Evolutionary conservation across 2,888 invertebrate species (phyloP).

Genomic region (Cheilosia scutellata): DNA sequence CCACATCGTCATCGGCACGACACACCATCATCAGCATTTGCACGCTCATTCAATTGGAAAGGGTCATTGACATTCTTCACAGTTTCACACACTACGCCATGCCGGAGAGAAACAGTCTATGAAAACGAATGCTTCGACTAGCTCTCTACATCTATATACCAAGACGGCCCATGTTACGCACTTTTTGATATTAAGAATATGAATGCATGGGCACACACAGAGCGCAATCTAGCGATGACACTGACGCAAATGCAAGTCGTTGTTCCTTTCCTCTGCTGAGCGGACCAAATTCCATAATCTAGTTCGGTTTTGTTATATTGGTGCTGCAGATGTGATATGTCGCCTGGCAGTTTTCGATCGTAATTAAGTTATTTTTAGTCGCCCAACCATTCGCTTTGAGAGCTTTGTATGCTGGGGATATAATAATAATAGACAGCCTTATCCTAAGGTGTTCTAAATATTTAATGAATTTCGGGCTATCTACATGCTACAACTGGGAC

Average conservation of each 20-base stretch:
- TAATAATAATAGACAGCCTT: slow-evolving; percentile 5
- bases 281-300: slow-evolving; percentile 41
- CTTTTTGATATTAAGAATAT: slow-evolving; percentile 70
- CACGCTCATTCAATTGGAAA: slow-evolving; percentile 72
- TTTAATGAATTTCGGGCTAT: slow-evolving; percentile 28
- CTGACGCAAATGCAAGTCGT: slow-evolving; percentile 26
- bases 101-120: slow-evolving; percentile 34
- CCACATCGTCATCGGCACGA: slow-evolving; percentile 39
- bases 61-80: slow-evolving; percentile 65
- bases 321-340: too few species aligned
- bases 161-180: slow-evolving; percentile 63
- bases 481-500: slow-evolving; percentile 13
- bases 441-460: slow-evolving; percentile 50
- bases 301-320: slow-evolving; percentile 9
- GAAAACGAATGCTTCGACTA: neutral
- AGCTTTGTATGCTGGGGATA: slow-evolving; percentile 6
- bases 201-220: slow-evolving; percentile 50
- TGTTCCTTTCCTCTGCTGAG: slow-evolving; percentile 2
- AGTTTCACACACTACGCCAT: slow-evolving; percentile 49
- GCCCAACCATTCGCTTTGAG: slow-evolving; percentile 3
- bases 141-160: neutral
- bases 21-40: slow-evolving; percentile 58
- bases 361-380: slow-evolving; percentile 56
- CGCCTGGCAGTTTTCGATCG: slow-evolving; percentile 20
- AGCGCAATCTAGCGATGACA: slow-evolving; percentile 38